Percentiles rank a stretch among this genome's conserved stretches.
phyloP scores from a whole-genome alignment of 2,113 vertebrate genomes.

The Bambusicola thoracicus region DNA sequence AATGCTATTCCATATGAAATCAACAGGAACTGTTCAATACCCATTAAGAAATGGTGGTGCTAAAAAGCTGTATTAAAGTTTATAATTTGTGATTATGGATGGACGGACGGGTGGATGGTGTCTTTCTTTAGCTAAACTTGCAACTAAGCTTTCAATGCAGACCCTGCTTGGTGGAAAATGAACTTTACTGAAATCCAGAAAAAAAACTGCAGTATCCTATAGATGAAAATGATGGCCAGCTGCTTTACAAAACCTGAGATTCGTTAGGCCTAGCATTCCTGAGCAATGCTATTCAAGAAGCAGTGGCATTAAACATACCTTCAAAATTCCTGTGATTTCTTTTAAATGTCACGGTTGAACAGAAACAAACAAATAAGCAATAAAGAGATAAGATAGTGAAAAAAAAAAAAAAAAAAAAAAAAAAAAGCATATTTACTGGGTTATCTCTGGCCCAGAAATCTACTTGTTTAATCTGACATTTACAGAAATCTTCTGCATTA shows the following conservation, averaged over 20 bases:
- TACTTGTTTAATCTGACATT: not conserved
- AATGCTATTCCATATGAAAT: not conserved
- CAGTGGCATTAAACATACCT: not conserved
- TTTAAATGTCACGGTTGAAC: not conserved
- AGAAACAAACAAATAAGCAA: not conserved
- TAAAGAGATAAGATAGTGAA: not conserved
- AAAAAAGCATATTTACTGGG: not conserved
- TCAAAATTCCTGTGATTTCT: not conserved
- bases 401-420: slow-evolving; percentile 50
- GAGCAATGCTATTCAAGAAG: not conserved
- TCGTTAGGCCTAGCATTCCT: not conserved
- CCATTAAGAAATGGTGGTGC: not conserved
- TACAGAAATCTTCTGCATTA: not conserved
- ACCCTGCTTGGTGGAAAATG: not conserved
- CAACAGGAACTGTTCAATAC: not conserved
- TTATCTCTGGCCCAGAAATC: not conserved
- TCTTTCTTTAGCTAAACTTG: not conserved
- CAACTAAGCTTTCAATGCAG: not conserved
- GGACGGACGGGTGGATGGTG: not conserved
- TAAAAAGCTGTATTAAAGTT: not conserved
- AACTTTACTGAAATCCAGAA: not conserved
- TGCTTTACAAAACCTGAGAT: not conserved
- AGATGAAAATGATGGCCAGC: not conserved
- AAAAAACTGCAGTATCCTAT: not conserved
- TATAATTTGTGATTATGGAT: not conserved